A percentile compares a stretch with the other conserved stretches of the same genome.
Evolutionary conservation across 2,797 vertebrate genomes (phyloP).

Genomic region (Siniperca obscura): DNA sequence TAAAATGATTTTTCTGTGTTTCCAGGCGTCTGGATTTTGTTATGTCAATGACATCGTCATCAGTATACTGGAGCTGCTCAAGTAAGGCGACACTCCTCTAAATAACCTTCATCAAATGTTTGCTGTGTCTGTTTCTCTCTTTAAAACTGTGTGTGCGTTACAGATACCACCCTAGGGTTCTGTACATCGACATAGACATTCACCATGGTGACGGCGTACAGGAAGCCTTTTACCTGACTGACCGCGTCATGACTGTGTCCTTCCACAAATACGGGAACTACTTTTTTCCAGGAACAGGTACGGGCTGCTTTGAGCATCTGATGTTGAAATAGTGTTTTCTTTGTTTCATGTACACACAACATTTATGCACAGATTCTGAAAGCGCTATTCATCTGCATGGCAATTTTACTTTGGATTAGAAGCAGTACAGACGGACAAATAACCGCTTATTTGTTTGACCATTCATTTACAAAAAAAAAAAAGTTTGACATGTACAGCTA

Average conservation of each 20-base stretch:
- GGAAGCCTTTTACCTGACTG: conserved; percentile 98
- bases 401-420: neutral
- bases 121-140: neutral
- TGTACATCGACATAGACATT: conserved; percentile 99
- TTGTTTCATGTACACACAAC: neutral
- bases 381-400: neutral
- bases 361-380: neutral
- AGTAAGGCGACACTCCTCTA: conserved; percentile 84
- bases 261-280: conserved; percentile 99
- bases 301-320: neutral
- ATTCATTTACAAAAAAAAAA: neutral
- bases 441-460: too few species aligned
- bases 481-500: too few species aligned
- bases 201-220: conserved; percentile 98
- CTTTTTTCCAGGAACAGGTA: conserved; percentile 98
- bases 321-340: neutral
- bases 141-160: neutral
- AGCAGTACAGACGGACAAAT: neutral
- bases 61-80: conserved; percentile 96
- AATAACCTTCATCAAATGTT: neutral
- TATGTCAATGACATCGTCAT: conserved; percentile 99
- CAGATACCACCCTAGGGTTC: conserved; percentile 96
- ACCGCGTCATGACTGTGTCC: conserved; percentile 98
- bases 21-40: conserved; percentile 96
- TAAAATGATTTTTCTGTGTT: conserved; percentile 34